Evolutionary conservation across 2,113 vertebrate species (phyloP).

Genomic region (Gallinago undulata): DNA sequence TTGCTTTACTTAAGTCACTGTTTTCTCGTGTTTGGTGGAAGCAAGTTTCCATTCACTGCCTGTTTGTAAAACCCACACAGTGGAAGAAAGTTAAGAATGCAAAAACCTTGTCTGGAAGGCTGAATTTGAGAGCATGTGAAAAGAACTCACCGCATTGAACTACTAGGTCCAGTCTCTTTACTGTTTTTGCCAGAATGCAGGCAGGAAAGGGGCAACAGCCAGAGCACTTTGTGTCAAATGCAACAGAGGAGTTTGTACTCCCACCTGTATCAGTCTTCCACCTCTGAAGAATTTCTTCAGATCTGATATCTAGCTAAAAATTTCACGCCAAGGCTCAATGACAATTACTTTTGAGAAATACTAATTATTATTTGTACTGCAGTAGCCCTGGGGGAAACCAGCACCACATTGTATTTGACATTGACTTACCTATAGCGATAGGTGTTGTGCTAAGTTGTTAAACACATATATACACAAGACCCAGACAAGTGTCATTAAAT

Average conservation of each 20-base stretch:
- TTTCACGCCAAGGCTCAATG: neutral
- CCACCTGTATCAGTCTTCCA: neutral
- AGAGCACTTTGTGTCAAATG: neutral
- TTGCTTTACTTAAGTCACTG: neutral
- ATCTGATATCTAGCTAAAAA: neutral
- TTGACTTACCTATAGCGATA: neutral
- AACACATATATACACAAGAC: neutral
- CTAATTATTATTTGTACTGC: neutral
- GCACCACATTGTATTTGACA: neutral
- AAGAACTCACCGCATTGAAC: neutral
- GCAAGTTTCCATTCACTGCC: neutral
- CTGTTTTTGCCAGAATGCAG: neutral
- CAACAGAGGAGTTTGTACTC: fast-evolving
- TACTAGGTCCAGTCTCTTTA: neutral
- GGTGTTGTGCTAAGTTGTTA: neutral
- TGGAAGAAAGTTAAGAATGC: neutral
- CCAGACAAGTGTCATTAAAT: neutral
- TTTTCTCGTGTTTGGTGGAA: neutral
- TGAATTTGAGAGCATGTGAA: neutral
- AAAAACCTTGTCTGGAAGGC: neutral
- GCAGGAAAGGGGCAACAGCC: neutral
- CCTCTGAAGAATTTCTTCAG: neutral
- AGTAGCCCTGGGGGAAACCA: neutral
- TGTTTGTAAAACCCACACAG: neutral
- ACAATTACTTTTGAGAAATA: neutral